Base-by-base conservation (phyloP, 92 coral and sea anemone species). In the Paragorgia papillata region DNA sequence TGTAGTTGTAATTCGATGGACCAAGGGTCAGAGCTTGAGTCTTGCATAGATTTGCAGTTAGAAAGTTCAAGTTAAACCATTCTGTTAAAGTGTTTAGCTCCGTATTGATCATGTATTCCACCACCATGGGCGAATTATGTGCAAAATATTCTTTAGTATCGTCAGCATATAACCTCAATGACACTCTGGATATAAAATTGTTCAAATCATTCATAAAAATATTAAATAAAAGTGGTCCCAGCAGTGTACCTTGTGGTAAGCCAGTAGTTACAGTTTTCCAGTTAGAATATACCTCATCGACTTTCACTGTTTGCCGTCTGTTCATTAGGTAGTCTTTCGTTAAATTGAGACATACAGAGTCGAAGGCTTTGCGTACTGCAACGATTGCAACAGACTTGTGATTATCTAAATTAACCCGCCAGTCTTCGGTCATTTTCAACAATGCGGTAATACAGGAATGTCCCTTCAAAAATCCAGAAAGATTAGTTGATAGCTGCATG, bases 381-480 rank as follows among this genome's bases (percentile, higher is more conserved):
- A 80, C 77, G 22, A 80, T 69, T 21, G 80, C 85, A 18, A 80
- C 85, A 40, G 55, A 20, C 34, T 80, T 31, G 4, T 46, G 60
- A 26, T 34, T 35, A 30, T 79, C 68, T 30, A 79, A 29, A 20
- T 44, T 46, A n/a, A 30, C 46, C 1, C 84, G 55, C 73, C 75
- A 63, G 66, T 82, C 76, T 62, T 74, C 85, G 14, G 62, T 70
- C 62, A n/a, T n/a, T n/a, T n/a, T n/a, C n/a, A n/a, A n/a, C n/a
- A n/a, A n/a, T n/a, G n/a, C n/a, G n/a, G n/a, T 69, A n/a, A 59
- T 32, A 35, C 85, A 69, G 6, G 85, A 80, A 40, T 69, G 71
- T n/a, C 84, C 88, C 37, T 61, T 83, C 30, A 78, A 25, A 30
- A 66, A 84, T 12, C 83, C 88, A 28, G 80, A 79, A 25, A 84